Conservation (phyloP, 2,113 vertebrate genomes). For the Elephantulus edwardii region DNA sequence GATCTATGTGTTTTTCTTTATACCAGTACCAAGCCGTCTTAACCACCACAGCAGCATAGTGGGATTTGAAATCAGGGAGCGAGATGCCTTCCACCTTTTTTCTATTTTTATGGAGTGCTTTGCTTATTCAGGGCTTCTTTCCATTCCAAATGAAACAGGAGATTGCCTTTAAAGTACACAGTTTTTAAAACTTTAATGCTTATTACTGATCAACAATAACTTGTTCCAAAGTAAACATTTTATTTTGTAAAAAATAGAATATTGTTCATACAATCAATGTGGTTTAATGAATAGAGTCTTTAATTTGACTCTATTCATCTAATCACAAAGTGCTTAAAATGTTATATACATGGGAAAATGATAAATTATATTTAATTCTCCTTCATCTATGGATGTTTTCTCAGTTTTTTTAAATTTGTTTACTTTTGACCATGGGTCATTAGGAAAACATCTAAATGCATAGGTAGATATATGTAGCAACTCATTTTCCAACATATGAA, state of each 20-base stretch:
- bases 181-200: neutral
- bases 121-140: too few relatives aligned
- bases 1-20: too few relatives aligned
- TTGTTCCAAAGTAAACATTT: constrained; percentile 6
- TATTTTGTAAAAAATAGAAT: neutral
- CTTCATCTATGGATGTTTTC: constrained; percentile 15
- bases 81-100: too few relatives aligned
- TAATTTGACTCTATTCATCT: neutral
- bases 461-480: constrained; percentile 29
- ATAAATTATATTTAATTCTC: neutral
- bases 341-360: neutral
- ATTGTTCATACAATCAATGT: neutral
- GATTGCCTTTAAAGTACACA: neutral
- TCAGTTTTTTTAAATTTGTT: constrained; percentile 26
- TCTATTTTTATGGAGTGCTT: too few relatives aligned
- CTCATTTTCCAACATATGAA: constrained; percentile 9
- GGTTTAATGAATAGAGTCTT: too few relatives aligned
- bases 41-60: too few relatives aligned
- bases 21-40: too few relatives aligned
- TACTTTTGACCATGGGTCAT: neutral
- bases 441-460: neutral
- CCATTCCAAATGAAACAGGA: too few relatives aligned
- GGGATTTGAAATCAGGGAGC: too few relatives aligned
- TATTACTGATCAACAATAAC: neutral
- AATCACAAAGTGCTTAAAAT: neutral